Percentiles rank a stretch among this genome's conserved stretches.
Conservation (phyloP, 1,140 invertebrate species). For the Macrostomum lignano region DNA sequence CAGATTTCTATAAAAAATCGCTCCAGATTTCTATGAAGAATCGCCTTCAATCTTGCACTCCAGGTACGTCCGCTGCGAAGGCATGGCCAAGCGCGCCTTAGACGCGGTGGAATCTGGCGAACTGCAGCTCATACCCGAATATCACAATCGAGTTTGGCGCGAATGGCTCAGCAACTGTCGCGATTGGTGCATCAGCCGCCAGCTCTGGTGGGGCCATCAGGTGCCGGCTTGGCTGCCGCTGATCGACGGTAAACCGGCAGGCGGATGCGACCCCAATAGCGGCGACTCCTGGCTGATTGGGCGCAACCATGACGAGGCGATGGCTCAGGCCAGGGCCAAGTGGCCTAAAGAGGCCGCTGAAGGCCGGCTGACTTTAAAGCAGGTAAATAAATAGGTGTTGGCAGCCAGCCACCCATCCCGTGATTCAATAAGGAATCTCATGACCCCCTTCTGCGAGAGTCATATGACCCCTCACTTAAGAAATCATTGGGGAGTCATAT, state of each 20-base stretch:
- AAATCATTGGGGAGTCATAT: no score
- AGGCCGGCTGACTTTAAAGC: conserved; percentile 6
- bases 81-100: conserved; percentile 36
- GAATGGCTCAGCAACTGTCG: conserved; percentile 66
- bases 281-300: conserved; percentile 66
- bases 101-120: conserved; percentile 47
- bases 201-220: conserved; percentile 95
- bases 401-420: no score
- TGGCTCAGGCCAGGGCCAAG: conserved; percentile 46
- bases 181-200: conserved; percentile 91
- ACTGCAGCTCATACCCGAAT: conserved; percentile 67
- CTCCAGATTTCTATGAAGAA: no score
- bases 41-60: no score
- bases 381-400: no score
- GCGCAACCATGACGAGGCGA: conserved; percentile 49
- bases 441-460: no score
- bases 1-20: no score
- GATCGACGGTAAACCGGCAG: conserved; percentile 16
- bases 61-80: conserved; percentile 35
- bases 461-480: conserved; percentile 20
- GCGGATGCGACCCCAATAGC: conserved; percentile 21
- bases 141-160: conserved; percentile 65
- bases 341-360: conserved; percentile 29
- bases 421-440: no score
- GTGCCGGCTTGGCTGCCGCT: conserved; percentile 43